Conservation (phyloP, 1,140 invertebrate genomes). For the Diabrotica undecimpunctata region DNA sequence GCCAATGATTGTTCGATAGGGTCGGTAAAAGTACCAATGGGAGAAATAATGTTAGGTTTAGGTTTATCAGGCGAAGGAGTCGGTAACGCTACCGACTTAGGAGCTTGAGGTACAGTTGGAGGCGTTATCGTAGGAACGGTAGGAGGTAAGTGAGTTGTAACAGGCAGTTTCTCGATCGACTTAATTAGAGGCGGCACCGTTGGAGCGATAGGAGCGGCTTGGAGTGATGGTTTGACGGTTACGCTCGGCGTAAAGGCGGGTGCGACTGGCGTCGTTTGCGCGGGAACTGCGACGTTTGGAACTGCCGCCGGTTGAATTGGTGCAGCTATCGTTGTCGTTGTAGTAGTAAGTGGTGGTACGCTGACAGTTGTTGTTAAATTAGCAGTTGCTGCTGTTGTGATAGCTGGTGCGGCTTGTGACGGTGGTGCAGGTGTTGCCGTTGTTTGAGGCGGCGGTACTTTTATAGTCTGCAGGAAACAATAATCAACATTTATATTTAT, state of each 20-base stretch:
- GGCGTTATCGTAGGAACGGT: constrained; percentile 19
- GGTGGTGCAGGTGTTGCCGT: constrained; percentile 28
- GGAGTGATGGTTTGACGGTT: constrained; percentile 14
- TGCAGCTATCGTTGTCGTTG: constrained; percentile 21
- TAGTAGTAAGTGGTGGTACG: constrained; percentile 8
- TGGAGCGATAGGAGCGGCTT: constrained; percentile 23
- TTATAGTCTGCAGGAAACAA: neutral
- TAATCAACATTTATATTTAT: neutral
- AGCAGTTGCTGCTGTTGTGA: neutral
- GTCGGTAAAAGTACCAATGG: constrained; percentile 50
- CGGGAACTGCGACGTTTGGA: constrained; percentile 6
- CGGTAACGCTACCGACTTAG: constrained; percentile 47
- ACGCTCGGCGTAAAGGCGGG: constrained; percentile 3
- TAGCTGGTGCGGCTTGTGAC: constrained; percentile 38
- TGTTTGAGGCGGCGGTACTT: constrained; percentile 7
- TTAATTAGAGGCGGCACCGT: constrained; percentile 15
- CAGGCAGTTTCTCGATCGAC: constrained; percentile 22
- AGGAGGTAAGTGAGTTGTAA: constrained; percentile 12
- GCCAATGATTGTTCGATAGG: constrained; percentile 65
- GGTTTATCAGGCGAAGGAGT: constrained; percentile 43
- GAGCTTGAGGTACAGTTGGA: constrained; percentile 35
- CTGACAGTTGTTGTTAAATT: neutral
- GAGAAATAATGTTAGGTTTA: constrained; percentile 41
- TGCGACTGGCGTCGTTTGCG: constrained; percentile 7
- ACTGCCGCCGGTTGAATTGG: constrained; percentile 25